Conservation (phyloP, 2,888 invertebrate genomes). For the Chromoteleia sp. region DNA sequence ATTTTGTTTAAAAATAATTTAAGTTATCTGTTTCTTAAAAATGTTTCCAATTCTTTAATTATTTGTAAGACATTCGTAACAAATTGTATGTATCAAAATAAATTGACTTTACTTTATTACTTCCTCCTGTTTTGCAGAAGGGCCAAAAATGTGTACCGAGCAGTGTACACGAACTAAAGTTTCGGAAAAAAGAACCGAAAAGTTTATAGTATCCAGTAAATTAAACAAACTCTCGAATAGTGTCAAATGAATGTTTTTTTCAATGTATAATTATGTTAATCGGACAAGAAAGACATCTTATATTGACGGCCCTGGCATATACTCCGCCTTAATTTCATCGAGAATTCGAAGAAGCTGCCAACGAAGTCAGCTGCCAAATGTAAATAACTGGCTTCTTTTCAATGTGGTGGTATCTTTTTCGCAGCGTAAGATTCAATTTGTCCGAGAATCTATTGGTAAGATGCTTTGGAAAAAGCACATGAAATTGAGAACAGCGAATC, state of each 20-base stretch:
- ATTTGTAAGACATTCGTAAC: no score
- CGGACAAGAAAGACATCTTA: not conserved
- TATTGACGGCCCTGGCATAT: not conserved
- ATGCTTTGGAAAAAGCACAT: constrained; percentile 30
- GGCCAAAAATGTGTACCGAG: no score
- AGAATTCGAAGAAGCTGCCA: constrained; percentile 17
- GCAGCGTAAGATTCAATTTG: constrained; percentile 44
- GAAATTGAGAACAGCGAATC: constrained; percentile 58
- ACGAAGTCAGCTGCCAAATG: constrained; percentile 40
- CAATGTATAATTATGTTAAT: constrained; percentile 20
- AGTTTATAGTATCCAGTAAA: not conserved
- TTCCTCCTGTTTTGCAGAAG: no score
- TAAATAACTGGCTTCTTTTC: constrained; percentile 20
- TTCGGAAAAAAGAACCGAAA: no score
- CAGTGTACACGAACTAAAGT: no score
- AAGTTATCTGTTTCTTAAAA: no score
- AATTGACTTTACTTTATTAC: no score
- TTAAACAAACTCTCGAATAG: not conserved
- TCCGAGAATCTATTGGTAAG: constrained; percentile 35
- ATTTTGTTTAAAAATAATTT: no score
- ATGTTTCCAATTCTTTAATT: no score
- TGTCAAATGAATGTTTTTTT: constrained; percentile 1
- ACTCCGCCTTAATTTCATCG: constrained; percentile 2
- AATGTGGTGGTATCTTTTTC: constrained; percentile 9
- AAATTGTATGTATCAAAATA: no score